A percentile compares a stretch with the other conserved stretches of the same genome.
Conservation (phyloP, 2,113 vertebrate genomes). For the Gulo gulo region DNA sequence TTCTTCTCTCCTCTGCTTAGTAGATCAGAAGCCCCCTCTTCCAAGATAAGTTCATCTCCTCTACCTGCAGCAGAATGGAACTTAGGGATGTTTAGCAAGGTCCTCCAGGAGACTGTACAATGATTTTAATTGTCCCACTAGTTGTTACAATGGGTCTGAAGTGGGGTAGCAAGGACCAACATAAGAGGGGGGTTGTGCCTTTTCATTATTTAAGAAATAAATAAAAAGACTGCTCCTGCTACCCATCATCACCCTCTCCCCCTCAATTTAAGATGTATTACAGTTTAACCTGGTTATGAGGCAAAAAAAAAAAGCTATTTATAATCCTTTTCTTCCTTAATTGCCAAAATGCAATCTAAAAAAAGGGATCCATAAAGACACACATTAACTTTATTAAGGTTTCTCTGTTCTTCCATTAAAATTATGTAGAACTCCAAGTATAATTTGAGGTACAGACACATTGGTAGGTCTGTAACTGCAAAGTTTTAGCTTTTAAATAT, state of each 20-base stretch:
- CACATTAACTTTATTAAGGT: background rate
- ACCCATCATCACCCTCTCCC: accelerated
- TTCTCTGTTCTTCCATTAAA: background rate
- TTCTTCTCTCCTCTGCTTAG: background rate
- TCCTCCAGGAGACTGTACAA: background rate
- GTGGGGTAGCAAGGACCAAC: background rate
- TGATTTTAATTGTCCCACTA: background rate
- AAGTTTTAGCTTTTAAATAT: background rate
- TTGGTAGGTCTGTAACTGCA: background rate
- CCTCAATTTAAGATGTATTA: background rate
- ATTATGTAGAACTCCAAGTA: background rate
- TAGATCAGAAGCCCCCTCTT: background rate
- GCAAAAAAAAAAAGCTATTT: background rate
- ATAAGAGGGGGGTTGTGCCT: accelerated
- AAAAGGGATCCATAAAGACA: background rate
- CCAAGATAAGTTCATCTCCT: background rate
- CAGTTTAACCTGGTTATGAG: background rate
- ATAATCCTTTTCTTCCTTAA: background rate
- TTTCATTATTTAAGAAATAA: background rate
- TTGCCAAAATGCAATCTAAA: background rate
- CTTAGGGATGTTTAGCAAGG: background rate
- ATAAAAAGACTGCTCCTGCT: background rate
- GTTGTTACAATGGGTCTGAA: background rate
- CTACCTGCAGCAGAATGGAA: background rate
- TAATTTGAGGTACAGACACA: background rate